Conservation (phyloP, 1,140 invertebrate genomes). For the Papilio glaucus region DNA sequence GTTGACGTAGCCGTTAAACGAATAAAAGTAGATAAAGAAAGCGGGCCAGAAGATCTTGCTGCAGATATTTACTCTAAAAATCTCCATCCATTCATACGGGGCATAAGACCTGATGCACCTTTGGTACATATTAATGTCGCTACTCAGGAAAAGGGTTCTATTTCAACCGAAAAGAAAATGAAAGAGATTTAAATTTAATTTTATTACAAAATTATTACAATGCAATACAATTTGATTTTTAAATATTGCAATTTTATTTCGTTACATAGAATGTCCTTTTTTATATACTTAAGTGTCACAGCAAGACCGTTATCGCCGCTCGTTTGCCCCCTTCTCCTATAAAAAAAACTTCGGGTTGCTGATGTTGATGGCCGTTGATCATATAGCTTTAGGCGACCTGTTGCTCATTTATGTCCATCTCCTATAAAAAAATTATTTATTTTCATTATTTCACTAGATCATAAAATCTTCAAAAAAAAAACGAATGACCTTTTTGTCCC, state of each 20-base stretch:
- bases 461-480: neutral
- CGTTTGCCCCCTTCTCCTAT: too few relatives aligned
- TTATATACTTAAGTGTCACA: too few relatives aligned
- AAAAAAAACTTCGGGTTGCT: too few relatives aligned
- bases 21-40: constrained; percentile 14
- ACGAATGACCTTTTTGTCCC: constrained; percentile 33
- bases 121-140: neutral
- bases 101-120: neutral
- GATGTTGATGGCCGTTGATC: too few relatives aligned
- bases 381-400: neutral
- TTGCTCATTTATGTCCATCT: too few relatives aligned
- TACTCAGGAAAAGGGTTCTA: neutral
- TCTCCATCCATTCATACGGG: neutral
- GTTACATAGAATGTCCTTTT: too few relatives aligned
- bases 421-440: too few relatives aligned
- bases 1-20: constrained; percentile 93
- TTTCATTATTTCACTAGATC: too few relatives aligned
- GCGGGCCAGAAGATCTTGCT: neutral
- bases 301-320: too few relatives aligned
- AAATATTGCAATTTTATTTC: too few relatives aligned
- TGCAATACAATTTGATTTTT: neutral
- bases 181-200: neutral
- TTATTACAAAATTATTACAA: neutral
- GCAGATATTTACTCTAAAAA: constrained; percentile 6
- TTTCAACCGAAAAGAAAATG: neutral